Evolutionary conservation across 2,113 vertebrate species (phyloP).

Genomic region (Ardeotis arabs): DNA sequence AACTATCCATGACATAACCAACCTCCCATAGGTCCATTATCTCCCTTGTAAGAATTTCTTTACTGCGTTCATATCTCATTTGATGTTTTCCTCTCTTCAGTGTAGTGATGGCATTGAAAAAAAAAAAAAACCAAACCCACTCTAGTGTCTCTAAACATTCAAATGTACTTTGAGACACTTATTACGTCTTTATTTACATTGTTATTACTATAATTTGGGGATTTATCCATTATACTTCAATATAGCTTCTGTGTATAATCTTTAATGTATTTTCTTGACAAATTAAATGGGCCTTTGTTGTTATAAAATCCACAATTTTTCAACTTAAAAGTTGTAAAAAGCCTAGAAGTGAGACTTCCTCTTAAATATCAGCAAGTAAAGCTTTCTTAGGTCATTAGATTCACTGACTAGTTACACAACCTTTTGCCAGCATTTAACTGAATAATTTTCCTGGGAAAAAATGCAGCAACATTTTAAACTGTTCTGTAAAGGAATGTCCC

Average conservation of each 20-base stretch:
- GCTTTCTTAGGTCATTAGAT: background rate
- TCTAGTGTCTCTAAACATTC: background rate
- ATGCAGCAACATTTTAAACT: background rate
- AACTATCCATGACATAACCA: background rate
- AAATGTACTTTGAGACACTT: background rate
- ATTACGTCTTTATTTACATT: background rate
- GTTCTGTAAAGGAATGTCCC: background rate
- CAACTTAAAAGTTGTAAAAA: background rate
- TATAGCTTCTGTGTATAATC: background rate
- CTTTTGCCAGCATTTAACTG: background rate
- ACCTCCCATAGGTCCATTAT: background rate
- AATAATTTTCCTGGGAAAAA: background rate
- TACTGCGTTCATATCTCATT: background rate
- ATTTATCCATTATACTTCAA: background rate
- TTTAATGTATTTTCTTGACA: background rate
- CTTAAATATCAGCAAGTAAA: background rate
- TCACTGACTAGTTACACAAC: background rate
- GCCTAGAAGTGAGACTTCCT: background rate
- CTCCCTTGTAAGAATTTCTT: background rate
- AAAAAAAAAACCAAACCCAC: background rate
- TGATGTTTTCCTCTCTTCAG: background rate
- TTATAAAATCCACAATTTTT: background rate
- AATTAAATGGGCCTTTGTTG: background rate
- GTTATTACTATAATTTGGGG: background rate
- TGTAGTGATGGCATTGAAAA: background rate